Evolutionary conservation across 2,113 vertebrate species (phyloP).

Genomic region (Neolamprologus ventralis): DNA sequence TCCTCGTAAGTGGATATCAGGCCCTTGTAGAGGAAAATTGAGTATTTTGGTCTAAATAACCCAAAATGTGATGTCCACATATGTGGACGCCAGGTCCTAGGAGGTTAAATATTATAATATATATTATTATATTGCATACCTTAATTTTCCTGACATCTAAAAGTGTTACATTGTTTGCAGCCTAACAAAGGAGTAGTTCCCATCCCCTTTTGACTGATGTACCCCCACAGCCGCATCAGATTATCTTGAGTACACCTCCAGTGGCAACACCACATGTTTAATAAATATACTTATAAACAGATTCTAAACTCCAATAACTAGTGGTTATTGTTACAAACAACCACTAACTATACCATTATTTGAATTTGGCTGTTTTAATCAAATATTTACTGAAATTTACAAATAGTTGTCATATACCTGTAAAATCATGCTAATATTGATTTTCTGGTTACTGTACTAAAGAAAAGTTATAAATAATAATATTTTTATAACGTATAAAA

Average conservation of each 20-base stretch:
- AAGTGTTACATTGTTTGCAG: neutral
- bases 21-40: no score
- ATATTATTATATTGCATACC: neutral
- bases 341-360: neutral
- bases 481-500: neutral
- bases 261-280: neutral
- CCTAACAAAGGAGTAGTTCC: neutral
- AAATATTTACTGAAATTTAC: neutral
- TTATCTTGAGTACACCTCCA: neutral
- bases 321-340: neutral
- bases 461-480: neutral
- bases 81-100: no score
- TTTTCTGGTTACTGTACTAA: neutral
- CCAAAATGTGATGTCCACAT: no score
- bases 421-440: neutral
- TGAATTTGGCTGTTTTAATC: neutral
- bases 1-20: no score
- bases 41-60: no score
- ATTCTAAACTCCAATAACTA: neutral
- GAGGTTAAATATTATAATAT: neutral
- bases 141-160: neutral
- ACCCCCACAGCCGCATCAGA: neutral
- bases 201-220: neutral
- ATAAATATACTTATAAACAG: neutral
- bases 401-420: neutral